A percentile compares a stretch with the other conserved stretches of the same genome.
These are phyloP conservation scores for Atherinomorus stipes DNA, from an alignment of 2,113 vertebrate genomes.

Conservation along the genomic window DNA sequence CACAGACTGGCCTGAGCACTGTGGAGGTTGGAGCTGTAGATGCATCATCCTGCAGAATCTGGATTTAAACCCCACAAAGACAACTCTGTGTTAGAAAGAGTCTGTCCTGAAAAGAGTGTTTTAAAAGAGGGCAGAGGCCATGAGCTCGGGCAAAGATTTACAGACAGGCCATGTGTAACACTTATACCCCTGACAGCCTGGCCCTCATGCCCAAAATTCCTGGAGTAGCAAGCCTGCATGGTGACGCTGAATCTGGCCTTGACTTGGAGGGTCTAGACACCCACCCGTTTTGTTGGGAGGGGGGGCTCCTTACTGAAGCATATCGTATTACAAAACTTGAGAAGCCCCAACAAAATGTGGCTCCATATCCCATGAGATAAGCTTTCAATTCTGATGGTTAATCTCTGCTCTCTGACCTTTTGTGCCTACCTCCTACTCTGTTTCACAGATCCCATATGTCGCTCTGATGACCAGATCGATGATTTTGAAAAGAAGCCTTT, in stretches of 20 bases:
- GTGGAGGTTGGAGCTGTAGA: neutral
- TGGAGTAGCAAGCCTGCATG: conserved; percentile 59
- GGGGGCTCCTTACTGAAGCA: conserved; percentile 26
- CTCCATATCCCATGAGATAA: conserved; percentile 19
- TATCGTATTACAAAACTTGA: conserved; percentile 61
- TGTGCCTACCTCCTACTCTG: neutral
- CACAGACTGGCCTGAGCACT: conserved; percentile 1
- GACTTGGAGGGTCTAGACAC: conserved; percentile 46
- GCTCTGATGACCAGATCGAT: conserved; percentile 42
- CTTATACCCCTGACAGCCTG: conserved; percentile 62
- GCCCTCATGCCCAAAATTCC: conserved; percentile 75
- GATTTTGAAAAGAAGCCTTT: conserved; percentile 45
- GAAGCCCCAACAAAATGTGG: conserved; percentile 59
- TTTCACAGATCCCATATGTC: conserved; percentile 43
- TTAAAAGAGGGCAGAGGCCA: conserved; percentile 39
- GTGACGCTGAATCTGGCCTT: conserved; percentile 72
- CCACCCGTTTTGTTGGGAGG: conserved; percentile 7
- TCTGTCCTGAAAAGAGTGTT: conserved; percentile 21
- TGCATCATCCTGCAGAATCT: neutral
- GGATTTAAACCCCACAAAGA: neutral
- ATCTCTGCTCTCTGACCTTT: conserved; percentile 57
- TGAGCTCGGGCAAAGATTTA: conserved; percentile 52
- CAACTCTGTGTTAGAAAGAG: conserved; percentile 6
- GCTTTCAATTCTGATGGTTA: conserved; percentile 37
- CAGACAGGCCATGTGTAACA: conserved; percentile 65